Evolutionary conservation across 2,113 vertebrate genomes (phyloP).

Genomic region (Thermophis baileyi): DNA sequence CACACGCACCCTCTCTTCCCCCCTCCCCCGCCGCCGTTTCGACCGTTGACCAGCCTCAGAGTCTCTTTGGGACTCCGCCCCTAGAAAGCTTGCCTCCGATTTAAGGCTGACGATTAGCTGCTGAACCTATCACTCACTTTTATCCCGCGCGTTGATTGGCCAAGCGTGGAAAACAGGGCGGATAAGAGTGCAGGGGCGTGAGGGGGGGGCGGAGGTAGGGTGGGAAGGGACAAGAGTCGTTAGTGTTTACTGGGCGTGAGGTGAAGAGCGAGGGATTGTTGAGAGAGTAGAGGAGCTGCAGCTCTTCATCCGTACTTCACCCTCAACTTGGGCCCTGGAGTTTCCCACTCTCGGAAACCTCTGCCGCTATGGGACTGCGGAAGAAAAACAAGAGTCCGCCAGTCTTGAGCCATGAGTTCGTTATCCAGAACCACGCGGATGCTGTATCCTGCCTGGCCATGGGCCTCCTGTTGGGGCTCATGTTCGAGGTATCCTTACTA

Average conservation of each 20-base stretch:
- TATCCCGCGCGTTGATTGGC: not conserved
- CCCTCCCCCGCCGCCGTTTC: fast-evolving
- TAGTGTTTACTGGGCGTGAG: not conserved
- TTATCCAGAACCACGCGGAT: conserved; percentile 77
- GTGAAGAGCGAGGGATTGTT: not conserved
- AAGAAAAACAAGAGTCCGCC: conserved; percentile 76
- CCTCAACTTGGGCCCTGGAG: not conserved
- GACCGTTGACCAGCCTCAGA: fast-evolving
- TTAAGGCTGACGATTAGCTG: not conserved
- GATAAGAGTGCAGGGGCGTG: not conserved
- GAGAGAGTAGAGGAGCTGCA: fast-evolving
- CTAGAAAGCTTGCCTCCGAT: not conserved
- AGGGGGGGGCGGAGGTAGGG: no score
- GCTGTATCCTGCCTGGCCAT: conserved; percentile 69
- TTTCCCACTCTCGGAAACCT: fast-evolving
- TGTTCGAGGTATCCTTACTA: conserved; percentile 77
- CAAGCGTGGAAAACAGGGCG: not conserved
- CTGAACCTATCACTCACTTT: fast-evolving
- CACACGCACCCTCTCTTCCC: fast-evolving
- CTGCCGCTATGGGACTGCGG: conserved; percentile 67
- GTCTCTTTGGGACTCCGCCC: not conserved
- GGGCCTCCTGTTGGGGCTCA: conserved; percentile 68
- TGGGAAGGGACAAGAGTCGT: fast-evolving
- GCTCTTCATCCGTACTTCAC: fast-evolving
- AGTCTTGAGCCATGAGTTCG: conserved; percentile 78